Conservation (phyloP, 2,113 vertebrate species). For the Hoplias malabaricus region DNA sequence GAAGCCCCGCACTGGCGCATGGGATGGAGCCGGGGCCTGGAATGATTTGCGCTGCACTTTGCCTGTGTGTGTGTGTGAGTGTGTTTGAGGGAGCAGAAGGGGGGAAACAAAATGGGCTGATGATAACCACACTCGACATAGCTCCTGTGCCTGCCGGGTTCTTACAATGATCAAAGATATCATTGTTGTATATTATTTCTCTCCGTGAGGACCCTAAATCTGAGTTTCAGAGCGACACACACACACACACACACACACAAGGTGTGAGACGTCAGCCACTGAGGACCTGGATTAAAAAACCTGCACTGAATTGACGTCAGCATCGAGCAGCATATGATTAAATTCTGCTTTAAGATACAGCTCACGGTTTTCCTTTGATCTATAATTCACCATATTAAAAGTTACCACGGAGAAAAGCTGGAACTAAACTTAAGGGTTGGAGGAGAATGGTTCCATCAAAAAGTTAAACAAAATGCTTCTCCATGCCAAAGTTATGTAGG, state of each 20-base stretch:
- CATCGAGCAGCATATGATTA: neutral
- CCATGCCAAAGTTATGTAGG: neutral
- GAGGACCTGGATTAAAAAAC: constrained; percentile 14
- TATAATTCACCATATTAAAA: neutral
- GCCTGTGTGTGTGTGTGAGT: constrained; percentile 27
- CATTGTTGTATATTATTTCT: constrained; percentile 85
- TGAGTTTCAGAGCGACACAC: constrained; percentile 64
- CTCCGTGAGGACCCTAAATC: constrained; percentile 78
- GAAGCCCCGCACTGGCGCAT: constrained; percentile 87
- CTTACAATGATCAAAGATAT: constrained; percentile 92
- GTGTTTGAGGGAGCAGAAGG: constrained; percentile 25
- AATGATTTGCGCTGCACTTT: constrained; percentile 84
- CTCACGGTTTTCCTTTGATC: neutral
- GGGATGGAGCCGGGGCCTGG: constrained; percentile 85
- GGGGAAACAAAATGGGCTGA: constrained; percentile 90
- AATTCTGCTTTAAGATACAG: constrained; percentile 2
- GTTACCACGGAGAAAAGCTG: constrained; percentile 5
- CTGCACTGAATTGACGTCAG: constrained; percentile 15
- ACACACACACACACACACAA: constrained; percentile 20
- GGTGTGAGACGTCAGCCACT: constrained; percentile 8
- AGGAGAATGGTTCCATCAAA: neutral
- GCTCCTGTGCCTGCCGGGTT: constrained; percentile 80
- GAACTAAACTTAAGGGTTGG: neutral
- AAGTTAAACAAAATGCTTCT: neutral
- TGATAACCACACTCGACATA: constrained; percentile 90